Evolutionary conservation across 2,797 vertebrate species (phyloP), one percentile per base, ranked within the genome.

Genomic region (Amblyraja radiata): DNA sequence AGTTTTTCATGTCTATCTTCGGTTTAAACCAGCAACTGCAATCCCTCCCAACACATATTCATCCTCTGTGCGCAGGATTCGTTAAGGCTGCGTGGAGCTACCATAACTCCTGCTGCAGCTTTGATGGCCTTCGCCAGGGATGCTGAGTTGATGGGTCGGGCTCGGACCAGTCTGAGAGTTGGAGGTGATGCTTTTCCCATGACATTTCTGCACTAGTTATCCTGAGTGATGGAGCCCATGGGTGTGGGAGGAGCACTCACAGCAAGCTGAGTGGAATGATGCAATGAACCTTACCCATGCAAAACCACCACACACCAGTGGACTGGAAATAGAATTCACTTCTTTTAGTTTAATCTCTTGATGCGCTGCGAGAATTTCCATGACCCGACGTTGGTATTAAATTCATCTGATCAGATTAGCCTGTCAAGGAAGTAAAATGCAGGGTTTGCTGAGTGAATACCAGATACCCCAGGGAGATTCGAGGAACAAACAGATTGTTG

Each of bases 381-480:
- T 21, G 16, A 68, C 32, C 36, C 61, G 9, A 68, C 68, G 28
- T 32, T 0, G 1, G 61, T 65, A n/a, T 88, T 65, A 68, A 68
- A 36, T 68, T 88, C 61, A 18, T 65, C 84, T 65, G 83, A 63
- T 86, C 54, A 61, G 83, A 65, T 86, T 65, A 86, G 58, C 84
- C 84, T 88, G 58, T 88, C 84, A 88, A 6, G 6, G 61, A 11
- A 65, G n/a, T 65, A 88, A 46, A 65, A 32, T 16, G 16, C 0
- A 4, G 13, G 28, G 1, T 28, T 9, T 28, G 13, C 63, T 88
- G 84, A 65, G n/a, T 88, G 84, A 88, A 65, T 32, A 32, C 84
- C 61, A 16, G 16, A 63, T 36, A 32, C n/a, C 84, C 84, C 28
- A 65, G n/a, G 10, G 61, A 65, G 84, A 65, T 5, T 14, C 6